These are phyloP conservation scores for Callospermophilus lateralis DNA, from an alignment of 2,113 vertebrate species.

Conservation along the genomic window DNA sequence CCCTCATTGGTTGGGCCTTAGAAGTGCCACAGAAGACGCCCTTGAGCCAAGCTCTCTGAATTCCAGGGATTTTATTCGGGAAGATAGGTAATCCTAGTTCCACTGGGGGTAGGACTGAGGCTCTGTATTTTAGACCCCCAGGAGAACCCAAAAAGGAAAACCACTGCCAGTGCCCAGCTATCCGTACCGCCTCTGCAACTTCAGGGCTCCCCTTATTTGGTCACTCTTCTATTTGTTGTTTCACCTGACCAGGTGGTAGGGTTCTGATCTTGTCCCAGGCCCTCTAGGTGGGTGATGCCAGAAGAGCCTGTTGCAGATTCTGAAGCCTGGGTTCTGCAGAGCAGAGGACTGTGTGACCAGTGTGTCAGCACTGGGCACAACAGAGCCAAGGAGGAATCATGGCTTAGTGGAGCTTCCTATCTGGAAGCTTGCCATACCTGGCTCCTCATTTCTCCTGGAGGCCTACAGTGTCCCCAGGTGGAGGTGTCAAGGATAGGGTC, in stretches of 20 bases:
- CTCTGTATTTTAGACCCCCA: neutral
- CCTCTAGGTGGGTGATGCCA: neutral
- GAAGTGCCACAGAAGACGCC: neutral
- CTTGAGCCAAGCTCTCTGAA: too few relatives aligned
- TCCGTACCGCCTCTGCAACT: neutral
- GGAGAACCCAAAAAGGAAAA: neutral
- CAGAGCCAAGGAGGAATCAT: accelerated
- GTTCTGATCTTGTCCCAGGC: neutral
- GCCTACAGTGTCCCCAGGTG: neutral
- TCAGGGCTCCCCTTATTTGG: neutral
- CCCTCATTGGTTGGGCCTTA: neutral
- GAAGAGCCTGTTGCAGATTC: neutral
- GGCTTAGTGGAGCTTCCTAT: neutral
- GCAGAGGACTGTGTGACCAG: neutral
- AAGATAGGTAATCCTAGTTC: neutral
- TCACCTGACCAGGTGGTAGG: neutral
- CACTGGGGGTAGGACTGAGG: neutral
- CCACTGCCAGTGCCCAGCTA: neutral
- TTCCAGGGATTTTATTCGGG: neutral
- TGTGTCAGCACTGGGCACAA: accelerated
- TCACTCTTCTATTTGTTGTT: neutral
- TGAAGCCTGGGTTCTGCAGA: neutral
- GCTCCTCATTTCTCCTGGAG: neutral
- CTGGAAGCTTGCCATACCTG: neutral
- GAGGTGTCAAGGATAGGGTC: neutral